Evolutionary conservation across 2,888 invertebrate species (phyloP).

Genomic region (Tiphia femorata): DNA sequence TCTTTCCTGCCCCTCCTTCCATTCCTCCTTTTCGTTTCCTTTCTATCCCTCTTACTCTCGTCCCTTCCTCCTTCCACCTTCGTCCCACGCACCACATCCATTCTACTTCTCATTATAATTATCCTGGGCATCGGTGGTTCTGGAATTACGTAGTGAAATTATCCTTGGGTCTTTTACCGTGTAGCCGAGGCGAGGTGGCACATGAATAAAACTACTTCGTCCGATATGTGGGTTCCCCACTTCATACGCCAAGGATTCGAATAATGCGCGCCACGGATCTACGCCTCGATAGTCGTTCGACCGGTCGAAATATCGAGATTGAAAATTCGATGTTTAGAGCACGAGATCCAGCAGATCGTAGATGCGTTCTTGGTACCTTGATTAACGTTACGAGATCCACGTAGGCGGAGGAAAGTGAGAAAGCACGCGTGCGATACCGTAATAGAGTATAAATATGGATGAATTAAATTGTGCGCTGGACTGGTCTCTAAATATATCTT

Average conservation of each 20-base stretch:
- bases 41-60: slow-evolving; percentile 7
- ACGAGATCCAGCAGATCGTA: no score
- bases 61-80: neutral
- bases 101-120: slow-evolving; percentile 13
- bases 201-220: slow-evolving; percentile 45
- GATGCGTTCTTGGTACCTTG: no score
- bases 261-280: no score
- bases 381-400: no score
- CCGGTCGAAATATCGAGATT: no score
- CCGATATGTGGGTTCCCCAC: slow-evolving; percentile 43
- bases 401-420: no score
- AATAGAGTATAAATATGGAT: no score
- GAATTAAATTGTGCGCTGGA: no score
- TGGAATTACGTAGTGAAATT: slow-evolving; percentile 25
- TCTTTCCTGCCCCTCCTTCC: neutral
- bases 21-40: neutral
- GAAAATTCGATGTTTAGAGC: no score
- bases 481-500: no score
- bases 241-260: slow-evolving; percentile 50
- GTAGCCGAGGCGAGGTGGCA: slow-evolving; percentile 30
- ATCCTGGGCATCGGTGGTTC: slow-evolving; percentile 2
- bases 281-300: neutral
- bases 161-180: slow-evolving; percentile 20
- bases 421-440: no score
- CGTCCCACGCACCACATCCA: slow-evolving; percentile 12